Evolutionary conservation across 2,888 invertebrate genomes (phyloP).

Genomic region (Xestia ashworthii): DNA sequence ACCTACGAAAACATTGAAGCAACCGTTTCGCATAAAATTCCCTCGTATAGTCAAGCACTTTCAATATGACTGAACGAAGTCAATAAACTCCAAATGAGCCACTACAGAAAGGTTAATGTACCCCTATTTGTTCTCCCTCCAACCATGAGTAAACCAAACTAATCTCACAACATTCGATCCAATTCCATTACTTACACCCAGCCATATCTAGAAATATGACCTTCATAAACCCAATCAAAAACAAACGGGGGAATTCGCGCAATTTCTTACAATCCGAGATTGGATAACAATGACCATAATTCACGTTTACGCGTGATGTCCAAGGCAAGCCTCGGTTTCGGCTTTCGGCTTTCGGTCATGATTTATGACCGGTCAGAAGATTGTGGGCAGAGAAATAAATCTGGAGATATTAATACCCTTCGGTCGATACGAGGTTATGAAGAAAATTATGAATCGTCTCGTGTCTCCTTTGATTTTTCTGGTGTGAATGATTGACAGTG

Average conservation of each 20-base stretch:
- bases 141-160: constrained; percentile 35
- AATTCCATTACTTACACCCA: constrained; percentile 47
- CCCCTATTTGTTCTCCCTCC: neutral
- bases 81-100: neutral
- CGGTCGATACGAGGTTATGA: constrained; percentile 65
- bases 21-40: neutral
- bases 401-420: constrained; percentile 78
- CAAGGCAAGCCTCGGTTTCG: constrained; percentile 62
- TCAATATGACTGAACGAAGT: neutral
- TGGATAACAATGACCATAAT: constrained; percentile 81
- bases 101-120: constrained; percentile 15
- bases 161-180: constrained; percentile 35
- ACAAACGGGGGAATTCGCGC: constrained; percentile 49
- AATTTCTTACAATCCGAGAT: constrained; percentile 69
- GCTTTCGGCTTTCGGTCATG: constrained; percentile 70
- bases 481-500: constrained; percentile 42
- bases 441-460: constrained; percentile 59
- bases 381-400: constrained; percentile 81
- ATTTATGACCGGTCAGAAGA: constrained; percentile 81
- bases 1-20: neutral
- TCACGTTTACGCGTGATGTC: constrained; percentile 80
- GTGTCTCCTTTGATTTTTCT: constrained; percentile 49
- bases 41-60: neutral
- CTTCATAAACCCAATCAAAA: constrained; percentile 58
- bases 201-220: constrained; percentile 48